Evolutionary conservation across 1,140 invertebrate genomes (phyloP).

Genomic region (Wiebesia pumilae): DNA sequence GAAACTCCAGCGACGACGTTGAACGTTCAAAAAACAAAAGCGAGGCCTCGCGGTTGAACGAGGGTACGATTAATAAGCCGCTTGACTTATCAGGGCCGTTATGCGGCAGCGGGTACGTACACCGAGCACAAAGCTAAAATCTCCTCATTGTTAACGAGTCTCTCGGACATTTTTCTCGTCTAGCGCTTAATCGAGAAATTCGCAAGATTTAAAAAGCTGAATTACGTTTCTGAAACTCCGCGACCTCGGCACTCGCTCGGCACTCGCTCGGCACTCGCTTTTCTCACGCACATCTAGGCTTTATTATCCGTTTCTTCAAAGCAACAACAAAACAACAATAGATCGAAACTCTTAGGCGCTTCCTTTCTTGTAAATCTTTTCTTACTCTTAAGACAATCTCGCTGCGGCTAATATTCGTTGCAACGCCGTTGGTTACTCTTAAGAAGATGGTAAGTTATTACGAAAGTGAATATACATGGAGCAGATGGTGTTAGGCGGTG

Average conservation of each 20-base stretch:
- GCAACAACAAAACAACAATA: not conserved
- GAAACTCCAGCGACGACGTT: not conserved
- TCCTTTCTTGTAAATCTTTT: too few relatives aligned
- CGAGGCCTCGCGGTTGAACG: not conserved
- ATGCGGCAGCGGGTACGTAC: not conserved
- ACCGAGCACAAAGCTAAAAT: not conserved
- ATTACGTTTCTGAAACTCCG: not conserved
- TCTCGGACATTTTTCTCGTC: not conserved
- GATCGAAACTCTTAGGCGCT: not conserved
- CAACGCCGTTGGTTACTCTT: too few relatives aligned
- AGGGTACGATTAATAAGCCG: conserved; percentile 3
- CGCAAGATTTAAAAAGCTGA: not conserved
- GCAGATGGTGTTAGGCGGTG: too few relatives aligned
- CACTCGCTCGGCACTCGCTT: not conserved
- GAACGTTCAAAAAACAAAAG: not conserved
- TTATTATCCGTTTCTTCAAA: not conserved
- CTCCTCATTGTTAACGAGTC: not conserved
- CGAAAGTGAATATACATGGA: too few relatives aligned
- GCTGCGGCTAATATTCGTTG: too few relatives aligned
- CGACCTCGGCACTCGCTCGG: too few relatives aligned
- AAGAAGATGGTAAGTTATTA: too few relatives aligned
- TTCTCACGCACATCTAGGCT: not conserved
- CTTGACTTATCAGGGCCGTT: not conserved
- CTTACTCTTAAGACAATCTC: too few relatives aligned
- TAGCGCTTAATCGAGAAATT: not conserved